These are phyloP conservation scores for Palythoa heliodiscus DNA, from an alignment of 92 coral and sea anemone genomes.

Conservation along the genomic window DNA sequence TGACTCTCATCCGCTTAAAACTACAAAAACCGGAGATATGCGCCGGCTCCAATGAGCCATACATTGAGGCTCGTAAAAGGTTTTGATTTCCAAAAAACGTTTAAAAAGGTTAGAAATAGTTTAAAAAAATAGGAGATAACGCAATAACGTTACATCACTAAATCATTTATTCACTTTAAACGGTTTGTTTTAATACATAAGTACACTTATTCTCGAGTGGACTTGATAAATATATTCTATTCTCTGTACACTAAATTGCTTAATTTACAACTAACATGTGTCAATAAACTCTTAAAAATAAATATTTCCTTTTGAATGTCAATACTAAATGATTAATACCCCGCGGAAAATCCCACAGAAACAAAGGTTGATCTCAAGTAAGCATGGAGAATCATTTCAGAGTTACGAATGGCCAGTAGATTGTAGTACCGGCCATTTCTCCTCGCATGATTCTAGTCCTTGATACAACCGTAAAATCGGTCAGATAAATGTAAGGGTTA, in stretches of 20 bases:
- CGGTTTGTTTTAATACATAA: conserved; percentile 10
- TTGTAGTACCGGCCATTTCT: not conserved
- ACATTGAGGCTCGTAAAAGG: too few relatives aligned
- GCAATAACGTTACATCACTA: not conserved
- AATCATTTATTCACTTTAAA: conserved; percentile 26
- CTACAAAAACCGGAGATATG: too few relatives aligned
- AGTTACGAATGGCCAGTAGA: not conserved
- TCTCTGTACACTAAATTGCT: conserved; percentile 48
- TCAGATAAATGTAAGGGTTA: not conserved
- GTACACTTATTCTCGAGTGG: conserved; percentile 5
- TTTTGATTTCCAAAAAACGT: too few relatives aligned
- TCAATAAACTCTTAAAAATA: conserved; percentile 40
- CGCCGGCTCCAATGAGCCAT: too few relatives aligned
- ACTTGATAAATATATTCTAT: conserved; percentile 43
- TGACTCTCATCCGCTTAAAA: too few relatives aligned
- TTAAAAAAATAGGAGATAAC: not conserved
- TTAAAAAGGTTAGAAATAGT: too few relatives aligned
- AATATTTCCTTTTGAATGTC: conserved; percentile 40
- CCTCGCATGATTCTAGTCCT: not conserved
- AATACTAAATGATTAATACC: not conserved
- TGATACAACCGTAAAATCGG: not conserved
- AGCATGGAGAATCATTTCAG: not conserved
- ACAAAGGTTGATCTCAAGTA: not conserved
- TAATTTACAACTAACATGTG: conserved; percentile 33
- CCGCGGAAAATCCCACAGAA: conserved; percentile 19